Base-by-base conservation (phyloP, 1,140 invertebrate genomes). In the Sinella curviseta region DNA sequence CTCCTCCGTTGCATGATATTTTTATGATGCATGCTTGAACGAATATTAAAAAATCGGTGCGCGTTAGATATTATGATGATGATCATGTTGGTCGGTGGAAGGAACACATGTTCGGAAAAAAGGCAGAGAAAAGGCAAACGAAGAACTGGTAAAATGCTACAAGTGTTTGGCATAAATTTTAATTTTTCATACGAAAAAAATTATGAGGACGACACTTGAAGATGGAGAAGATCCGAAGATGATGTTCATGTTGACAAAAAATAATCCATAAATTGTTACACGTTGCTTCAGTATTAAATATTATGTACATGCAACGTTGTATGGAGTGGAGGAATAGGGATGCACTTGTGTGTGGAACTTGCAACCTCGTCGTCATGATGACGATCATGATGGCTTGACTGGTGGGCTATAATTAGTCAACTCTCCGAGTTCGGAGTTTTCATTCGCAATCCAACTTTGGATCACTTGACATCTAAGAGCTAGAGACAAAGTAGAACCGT, bases 151-250 rank as follows among this genome's bases (percentile, higher is more conserved):
- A 12, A 17, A 17, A 60, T 60, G 12, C 4, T 30, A 70, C 65
- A 70, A 70, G 26, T 70, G 65, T 70, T 70, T 70, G 28, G 26
- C 65, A 33, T 70, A 70, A 70, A 70, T 70, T 31, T 70, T 70
- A 70, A 70, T 70, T 70, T 70, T 70, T 70, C 30, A 31, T 8
- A 30, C 65, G 16, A n/a, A 65, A 26, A 26, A 65, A 65, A 65
- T 12, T 12, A 65, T 48, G 20, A 48, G 39, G 20, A 48, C 39
- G 39, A 48, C 39, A 48, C n/a, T n/a, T 48, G 20, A 48, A 8
- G 39, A 48, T 48, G 8, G 26, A n/a, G 57, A 16, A 12, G 57
- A 16, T 65, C 39, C 20, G 57, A 65, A 17, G 57, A 65, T 8
- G 39, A 48, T 48, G 39, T 12, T 8, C 39, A 48, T 48, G 39